Evolutionary conservation across 1,140 invertebrate species (phyloP), one percentile per base, ranked within the genome.

Genomic region (Globodera rostochiensis): DNA sequence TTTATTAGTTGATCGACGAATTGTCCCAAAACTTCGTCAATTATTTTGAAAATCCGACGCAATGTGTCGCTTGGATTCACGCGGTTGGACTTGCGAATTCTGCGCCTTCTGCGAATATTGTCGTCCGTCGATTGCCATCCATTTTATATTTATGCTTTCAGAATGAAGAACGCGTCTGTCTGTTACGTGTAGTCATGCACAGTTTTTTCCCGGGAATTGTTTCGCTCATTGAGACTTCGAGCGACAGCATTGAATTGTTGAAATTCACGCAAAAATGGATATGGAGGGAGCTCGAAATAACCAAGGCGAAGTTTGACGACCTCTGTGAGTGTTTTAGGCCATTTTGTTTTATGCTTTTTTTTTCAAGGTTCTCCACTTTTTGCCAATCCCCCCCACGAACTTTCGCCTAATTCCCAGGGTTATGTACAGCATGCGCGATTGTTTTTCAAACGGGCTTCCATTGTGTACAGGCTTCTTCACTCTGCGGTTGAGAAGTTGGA

Each of bases 231-330:
- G 76, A 83, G 7, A 46, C 71, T 8, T 8, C 45, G 13, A 19
- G 4, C 25, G 7, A 11, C 4, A 60, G 76, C 6, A 53, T 47
- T 11, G 82, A 83, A n/a, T n/a, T 25, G n/a, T 57, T 82, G 9
- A 83, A 84, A 36, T 83, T 84, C 45, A 82, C 84, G 49, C 81
- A 82, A 19, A 75, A 77, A 25, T 83, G 82, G 82, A 60, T 84
- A 15, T 83, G 82, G 82, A 83, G 84, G 36, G 82, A 83, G 53
- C 80, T 83, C 50, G 82, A 83, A 73, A 49, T 83, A 66, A 83
- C 82, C n/a, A 83, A 83, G 45, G n/a, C 69, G 11, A 83, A 83
- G 47, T 84, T 83, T 70, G 82, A 83, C 60, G 82, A 83, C 4
- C n/a, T 83, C 36, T 83, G 82, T 83, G 64, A 66, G 81, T 83